These are phyloP conservation scores for Ormyrus nitidulus DNA, from an alignment of 2,888 invertebrate genomes.

Conservation along the genomic window DNA sequence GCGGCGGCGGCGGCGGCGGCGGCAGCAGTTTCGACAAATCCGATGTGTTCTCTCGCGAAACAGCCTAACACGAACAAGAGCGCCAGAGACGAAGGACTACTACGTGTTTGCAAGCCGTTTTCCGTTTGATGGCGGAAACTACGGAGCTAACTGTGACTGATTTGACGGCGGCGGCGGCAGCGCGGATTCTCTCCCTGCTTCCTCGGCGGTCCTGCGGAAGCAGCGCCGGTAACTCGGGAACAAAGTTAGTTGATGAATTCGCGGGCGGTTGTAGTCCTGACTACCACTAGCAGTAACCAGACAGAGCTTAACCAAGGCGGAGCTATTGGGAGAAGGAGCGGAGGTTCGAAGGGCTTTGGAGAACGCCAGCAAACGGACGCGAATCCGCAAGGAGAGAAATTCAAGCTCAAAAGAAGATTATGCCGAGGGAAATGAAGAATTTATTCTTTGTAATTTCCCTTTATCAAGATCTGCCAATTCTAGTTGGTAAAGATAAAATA, in stretches of 20 bases:
- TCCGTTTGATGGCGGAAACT: constrained; percentile 72
- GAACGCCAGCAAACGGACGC: constrained; percentile 48
- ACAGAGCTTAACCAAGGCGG: constrained; percentile 39
- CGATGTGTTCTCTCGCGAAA: constrained; percentile 30
- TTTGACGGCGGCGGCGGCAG: constrained; percentile 61
- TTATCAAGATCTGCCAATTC: too few species aligned
- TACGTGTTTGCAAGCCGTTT: constrained; percentile 69
- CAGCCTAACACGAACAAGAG: constrained; percentile 21
- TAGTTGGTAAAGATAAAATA: too few species aligned
- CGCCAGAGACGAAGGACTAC: constrained; percentile 50
- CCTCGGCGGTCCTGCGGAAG: constrained; percentile 67
- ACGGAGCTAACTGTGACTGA: constrained; percentile 72
- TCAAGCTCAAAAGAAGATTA: constrained; percentile 40
- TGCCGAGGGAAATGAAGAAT: constrained; percentile 44
- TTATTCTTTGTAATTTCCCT: background rate
- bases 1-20: background rate
- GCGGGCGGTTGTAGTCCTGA: constrained; percentile 63
- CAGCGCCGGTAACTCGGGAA: constrained; percentile 62
- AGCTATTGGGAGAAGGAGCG: constrained; percentile 15
- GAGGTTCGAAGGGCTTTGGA: background rate
- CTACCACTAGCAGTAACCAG: constrained; percentile 43
- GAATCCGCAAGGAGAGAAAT: constrained; percentile 39
- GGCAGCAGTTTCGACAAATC: constrained; percentile 32
- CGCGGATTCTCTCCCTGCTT: constrained; percentile 54
- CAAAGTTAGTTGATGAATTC: constrained; percentile 75